Percentiles rank a stretch among this genome's conserved stretches.
These are phyloP conservation scores for Pagrus major DNA, from an alignment of 2,113 vertebrate genomes.

Conservation along the genomic window DNA sequence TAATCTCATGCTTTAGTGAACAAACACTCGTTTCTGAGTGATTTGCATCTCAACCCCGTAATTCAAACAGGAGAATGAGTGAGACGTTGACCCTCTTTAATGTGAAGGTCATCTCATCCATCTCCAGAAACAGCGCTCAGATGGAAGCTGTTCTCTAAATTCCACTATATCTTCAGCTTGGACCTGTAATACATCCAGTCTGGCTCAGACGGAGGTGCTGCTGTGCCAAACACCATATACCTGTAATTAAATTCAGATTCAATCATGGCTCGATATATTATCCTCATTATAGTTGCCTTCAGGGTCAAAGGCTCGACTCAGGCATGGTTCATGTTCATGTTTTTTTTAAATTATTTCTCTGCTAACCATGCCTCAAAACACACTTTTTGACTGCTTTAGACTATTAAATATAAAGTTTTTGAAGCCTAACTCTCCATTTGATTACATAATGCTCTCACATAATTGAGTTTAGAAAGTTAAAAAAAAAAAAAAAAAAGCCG, in stretches of 20 bases:
- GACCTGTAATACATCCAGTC: conserved; percentile 32
- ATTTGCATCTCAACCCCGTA: conserved; percentile 16
- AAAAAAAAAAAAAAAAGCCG: background rate
- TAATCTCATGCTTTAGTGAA: background rate
- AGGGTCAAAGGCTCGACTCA: background rate
- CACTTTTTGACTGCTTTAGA: background rate
- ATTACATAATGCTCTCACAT: background rate
- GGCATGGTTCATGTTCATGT: background rate
- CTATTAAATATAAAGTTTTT: background rate
- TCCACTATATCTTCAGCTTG: conserved; percentile 6
- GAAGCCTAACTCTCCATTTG: background rate
- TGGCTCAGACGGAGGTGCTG: background rate
- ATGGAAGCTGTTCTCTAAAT: background rate
- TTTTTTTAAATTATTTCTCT: conserved; percentile 3
- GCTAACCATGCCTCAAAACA: background rate
- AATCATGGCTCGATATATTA: conserved; percentile 61
- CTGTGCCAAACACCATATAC: conserved; percentile 33
- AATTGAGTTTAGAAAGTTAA: background rate
- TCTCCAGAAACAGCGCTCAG: conserved; percentile 4
- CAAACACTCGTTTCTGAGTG: conserved; percentile 3
- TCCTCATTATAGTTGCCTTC: conserved; percentile 16
- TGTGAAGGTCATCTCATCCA: conserved; percentile 49
- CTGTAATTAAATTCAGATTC: conserved; percentile 52
- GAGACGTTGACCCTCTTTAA: conserved; percentile 12
- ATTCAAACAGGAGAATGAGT: conserved; percentile 20